Percentiles rank a stretch among this genome's conserved stretches.
Conservation (phyloP, 2,888 invertebrate genomes). For the Lysandra coridon region DNA sequence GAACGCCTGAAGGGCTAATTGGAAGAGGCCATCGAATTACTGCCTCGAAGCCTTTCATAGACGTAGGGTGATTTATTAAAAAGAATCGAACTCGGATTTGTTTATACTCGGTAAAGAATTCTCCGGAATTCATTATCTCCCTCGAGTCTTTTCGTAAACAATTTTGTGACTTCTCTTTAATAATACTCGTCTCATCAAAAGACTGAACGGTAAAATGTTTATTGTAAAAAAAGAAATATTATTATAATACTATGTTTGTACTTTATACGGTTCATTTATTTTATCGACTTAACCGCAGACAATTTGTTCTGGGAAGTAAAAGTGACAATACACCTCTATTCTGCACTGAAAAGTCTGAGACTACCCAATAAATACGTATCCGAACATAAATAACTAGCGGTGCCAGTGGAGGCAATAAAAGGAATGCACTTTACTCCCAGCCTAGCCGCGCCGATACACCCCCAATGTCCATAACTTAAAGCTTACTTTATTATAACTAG, state of each 20-base stretch:
- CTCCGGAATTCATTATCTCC: slow-evolving; percentile 37
- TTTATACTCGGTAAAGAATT: slow-evolving; percentile 41
- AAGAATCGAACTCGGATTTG: slow-evolving; percentile 45
- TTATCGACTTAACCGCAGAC: slow-evolving; percentile 1
- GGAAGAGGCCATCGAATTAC: slow-evolving; percentile 60
- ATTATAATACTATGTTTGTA: not conserved
- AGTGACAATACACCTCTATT: slow-evolving; percentile 22
- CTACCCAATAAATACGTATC: slow-evolving; percentile 31
- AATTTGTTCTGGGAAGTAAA: slow-evolving; percentile 4
- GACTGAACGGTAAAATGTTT: not conserved
- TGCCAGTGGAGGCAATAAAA: slow-evolving; percentile 40
- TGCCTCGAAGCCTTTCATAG: slow-evolving; percentile 49
- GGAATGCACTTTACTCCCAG: slow-evolving; percentile 49
- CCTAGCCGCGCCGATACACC: slow-evolving; percentile 51
- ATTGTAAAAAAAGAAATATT: not conserved
- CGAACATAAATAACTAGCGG: slow-evolving; percentile 35
- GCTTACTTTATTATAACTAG: slow-evolving; percentile 51
- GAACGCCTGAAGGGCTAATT: slow-evolving; percentile 56
- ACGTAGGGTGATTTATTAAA: slow-evolving; percentile 53
- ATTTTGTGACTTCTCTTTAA: not conserved
- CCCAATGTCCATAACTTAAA: slow-evolving; percentile 53
- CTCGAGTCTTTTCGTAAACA: slow-evolving; percentile 30
- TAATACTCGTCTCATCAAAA: not conserved
- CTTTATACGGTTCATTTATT: not conserved
- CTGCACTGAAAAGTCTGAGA: slow-evolving; percentile 6